Percentiles rank a stretch among this genome's conserved stretches.
phyloP scores from a whole-genome alignment of 2,888 invertebrate species.

The Ophion ellenae region DNA sequence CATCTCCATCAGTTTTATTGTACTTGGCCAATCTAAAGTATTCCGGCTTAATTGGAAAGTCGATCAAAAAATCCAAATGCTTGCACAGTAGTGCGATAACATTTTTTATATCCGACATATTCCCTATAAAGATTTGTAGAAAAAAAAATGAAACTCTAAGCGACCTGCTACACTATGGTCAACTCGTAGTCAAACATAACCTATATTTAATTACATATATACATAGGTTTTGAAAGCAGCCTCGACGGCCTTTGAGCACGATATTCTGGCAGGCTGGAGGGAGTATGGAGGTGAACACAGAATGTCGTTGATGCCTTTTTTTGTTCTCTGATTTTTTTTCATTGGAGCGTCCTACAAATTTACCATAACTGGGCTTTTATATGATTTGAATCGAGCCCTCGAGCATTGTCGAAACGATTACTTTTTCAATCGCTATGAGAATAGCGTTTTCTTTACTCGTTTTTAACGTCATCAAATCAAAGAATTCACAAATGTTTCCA shows the following conservation, averaged over 20 bases:
- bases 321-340: too few relatives aligned
- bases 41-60: slow-evolving; percentile 78
- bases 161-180: not conserved
- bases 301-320: too few relatives aligned
- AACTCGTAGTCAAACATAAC: not conserved
- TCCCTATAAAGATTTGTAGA: not conserved
- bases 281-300: too few relatives aligned
- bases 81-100: slow-evolving; percentile 80
- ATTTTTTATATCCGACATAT: slow-evolving; percentile 79
- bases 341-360: too few relatives aligned
- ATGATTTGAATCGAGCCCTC: too few relatives aligned
- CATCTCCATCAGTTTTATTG: slow-evolving; percentile 74
- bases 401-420: too few relatives aligned
- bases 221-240: not conserved
- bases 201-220: not conserved
- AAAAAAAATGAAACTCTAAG: not conserved
- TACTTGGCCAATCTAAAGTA: slow-evolving; percentile 81
- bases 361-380: too few relatives aligned
- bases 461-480: too few relatives aligned
- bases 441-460: too few relatives aligned
- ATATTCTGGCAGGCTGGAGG: too few relatives aligned
- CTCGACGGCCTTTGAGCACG: slow-evolving; percentile 7
- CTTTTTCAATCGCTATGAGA: too few relatives aligned
- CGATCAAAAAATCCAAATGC: slow-evolving; percentile 77
- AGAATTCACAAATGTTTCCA: too few relatives aligned